Percentiles rank a stretch among this genome's conserved stretches.
phyloP scores from a whole-genome alignment of 2,888 invertebrate genomes.

The Punctoribates punctum region DNA sequence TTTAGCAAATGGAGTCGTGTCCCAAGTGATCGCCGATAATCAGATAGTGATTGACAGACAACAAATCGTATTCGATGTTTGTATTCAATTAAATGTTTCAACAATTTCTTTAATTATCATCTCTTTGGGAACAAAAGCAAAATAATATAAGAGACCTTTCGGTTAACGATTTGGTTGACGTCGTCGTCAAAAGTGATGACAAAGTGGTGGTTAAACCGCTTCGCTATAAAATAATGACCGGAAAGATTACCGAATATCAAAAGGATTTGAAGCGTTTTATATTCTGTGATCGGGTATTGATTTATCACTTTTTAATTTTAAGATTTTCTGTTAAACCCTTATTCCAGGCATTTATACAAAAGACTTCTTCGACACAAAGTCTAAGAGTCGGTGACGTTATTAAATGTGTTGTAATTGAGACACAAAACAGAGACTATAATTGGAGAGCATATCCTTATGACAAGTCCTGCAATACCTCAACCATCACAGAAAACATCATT shows the following conservation, averaged over 20 bases:
- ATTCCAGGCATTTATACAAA: neutral
- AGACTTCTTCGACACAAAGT: neutral
- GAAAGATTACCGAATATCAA: neutral
- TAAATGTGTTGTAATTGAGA: neutral
- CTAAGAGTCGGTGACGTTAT: neutral
- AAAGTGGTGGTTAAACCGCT: conserved; percentile 1
- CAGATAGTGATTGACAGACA: neutral
- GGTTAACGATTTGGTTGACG: neutral
- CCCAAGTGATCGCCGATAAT: neutral
- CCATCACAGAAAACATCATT: neutral
- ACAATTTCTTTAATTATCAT: too few species aligned
- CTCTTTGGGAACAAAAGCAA: neutral
- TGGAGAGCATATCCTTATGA: conserved; percentile 1
- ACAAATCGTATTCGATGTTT: too few species aligned
- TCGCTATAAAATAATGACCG: neutral
- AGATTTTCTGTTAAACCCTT: neutral
- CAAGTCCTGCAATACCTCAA: neutral
- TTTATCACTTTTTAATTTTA: neutral
- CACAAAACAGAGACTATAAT: neutral
- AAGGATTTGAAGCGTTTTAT: neutral
- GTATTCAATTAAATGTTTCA: neutral
- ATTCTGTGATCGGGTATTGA: neutral
- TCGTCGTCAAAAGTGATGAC: neutral
- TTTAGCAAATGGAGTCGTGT: neutral
- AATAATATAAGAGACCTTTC: neutral